A percentile compares a stretch with the other conserved stretches of the same genome.
These are phyloP conservation scores for Phoebastria nigripes DNA, from an alignment of 2,797 vertebrate species.

Conservation along the genomic window DNA sequence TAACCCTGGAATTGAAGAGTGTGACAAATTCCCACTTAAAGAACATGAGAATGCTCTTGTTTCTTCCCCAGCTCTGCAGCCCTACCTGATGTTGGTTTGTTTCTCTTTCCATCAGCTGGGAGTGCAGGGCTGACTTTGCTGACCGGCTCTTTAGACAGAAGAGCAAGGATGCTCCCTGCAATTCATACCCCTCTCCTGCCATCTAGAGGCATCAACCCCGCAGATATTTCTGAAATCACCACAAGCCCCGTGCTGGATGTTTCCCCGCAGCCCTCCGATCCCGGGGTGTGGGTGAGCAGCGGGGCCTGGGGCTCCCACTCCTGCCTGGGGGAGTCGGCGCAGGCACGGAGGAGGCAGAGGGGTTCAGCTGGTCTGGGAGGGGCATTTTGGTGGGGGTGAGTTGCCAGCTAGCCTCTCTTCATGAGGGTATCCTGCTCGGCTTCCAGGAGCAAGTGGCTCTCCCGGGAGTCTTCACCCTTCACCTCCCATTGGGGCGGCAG, in stretches of 20 bases:
- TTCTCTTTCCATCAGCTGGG: not conserved
- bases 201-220: not conserved
- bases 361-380: not conserved
- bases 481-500: fast-evolving
- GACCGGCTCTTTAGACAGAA: fast-evolving
- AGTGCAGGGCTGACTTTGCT: fast-evolving
- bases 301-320: fast-evolving
- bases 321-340: fast-evolving
- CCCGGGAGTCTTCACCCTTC: not conserved
- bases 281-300: not conserved
- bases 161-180: fast-evolving
- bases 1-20: not conserved
- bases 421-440: fast-evolving
- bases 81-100: too few relatives aligned
- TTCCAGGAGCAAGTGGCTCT: not conserved
- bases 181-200: not conserved
- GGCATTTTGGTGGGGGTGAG: not conserved
- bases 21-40: not conserved
- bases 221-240: not conserved
- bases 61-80: not conserved
- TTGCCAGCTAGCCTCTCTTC: not conserved
- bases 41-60: not conserved
- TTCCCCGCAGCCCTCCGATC: not conserved
- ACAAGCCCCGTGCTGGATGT: fast-evolving
- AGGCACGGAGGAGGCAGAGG: not conserved